Evolutionary conservation across 2,888 invertebrate species (phyloP).

Genomic region (Apoda limacodes): DNA sequence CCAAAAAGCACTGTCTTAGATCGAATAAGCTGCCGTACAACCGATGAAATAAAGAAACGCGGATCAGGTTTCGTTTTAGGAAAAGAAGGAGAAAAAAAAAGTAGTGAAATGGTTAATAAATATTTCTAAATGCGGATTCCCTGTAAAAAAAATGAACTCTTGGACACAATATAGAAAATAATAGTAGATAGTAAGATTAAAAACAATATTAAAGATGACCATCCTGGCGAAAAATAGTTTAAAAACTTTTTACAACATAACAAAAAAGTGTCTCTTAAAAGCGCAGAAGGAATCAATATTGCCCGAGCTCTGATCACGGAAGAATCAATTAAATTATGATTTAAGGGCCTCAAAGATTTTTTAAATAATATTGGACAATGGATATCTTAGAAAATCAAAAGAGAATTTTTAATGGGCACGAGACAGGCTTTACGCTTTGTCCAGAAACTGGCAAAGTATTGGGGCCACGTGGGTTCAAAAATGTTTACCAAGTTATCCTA

Average conservation of each 20-base stretch:
- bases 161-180: too few relatives aligned
- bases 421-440: slow-evolving; percentile 22
- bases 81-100: slow-evolving; percentile 21
- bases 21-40: slow-evolving; percentile 16
- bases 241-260: slow-evolving; percentile 24
- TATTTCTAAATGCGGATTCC: slow-evolving; percentile 28
- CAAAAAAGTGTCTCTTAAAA: too few relatives aligned
- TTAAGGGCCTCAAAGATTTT: slow-evolving; percentile 22
- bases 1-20: slow-evolving; percentile 19
- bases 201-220: slow-evolving; percentile 16
- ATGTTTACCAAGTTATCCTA: slow-evolving; percentile 21
- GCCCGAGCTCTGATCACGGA: slow-evolving; percentile 25
- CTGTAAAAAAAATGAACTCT: slow-evolving; percentile 26
- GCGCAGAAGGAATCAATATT: slow-evolving; percentile 24
- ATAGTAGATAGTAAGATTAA: slow-evolving; percentile 8
- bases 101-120: slow-evolving; percentile 24
- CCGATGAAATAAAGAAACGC: slow-evolving; percentile 19
- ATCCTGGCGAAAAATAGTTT: slow-evolving; percentile 24
- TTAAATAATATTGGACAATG: slow-evolving; percentile 17
- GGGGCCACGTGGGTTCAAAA: slow-evolving; percentile 23
- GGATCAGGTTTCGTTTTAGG: slow-evolving; percentile 22
- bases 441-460: slow-evolving; percentile 26
- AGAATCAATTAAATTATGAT: slow-evolving; percentile 27
- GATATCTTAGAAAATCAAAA: slow-evolving; percentile 23
- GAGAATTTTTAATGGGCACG: slow-evolving; percentile 26